Percentiles rank a stretch among this genome's conserved stretches.
Conservation (phyloP, 2,888 invertebrate species). For the Nasonovia ribisnigri region DNA sequence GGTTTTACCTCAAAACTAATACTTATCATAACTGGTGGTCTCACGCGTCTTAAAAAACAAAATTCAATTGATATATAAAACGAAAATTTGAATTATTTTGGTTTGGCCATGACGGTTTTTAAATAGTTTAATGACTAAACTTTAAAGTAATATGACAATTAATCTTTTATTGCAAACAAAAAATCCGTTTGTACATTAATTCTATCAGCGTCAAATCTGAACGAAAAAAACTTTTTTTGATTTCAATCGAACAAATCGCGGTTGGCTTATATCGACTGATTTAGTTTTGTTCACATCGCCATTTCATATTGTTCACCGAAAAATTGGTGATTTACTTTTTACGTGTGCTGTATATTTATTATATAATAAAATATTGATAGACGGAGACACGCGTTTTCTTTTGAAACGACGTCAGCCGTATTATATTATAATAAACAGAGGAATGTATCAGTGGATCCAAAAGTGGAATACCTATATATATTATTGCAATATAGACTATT, state of each 20-base stretch:
- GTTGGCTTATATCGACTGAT: not conserved
- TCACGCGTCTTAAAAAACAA: too few species aligned
- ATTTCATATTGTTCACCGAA: not conserved
- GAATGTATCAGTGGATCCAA: not conserved
- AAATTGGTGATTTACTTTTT: not conserved
- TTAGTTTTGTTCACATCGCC: not conserved
- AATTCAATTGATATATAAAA: too few species aligned
- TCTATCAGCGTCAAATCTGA: not conserved
- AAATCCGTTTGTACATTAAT: not conserved
- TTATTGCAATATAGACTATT: not conserved
- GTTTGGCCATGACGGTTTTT: not conserved
- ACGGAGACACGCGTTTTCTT: not conserved
- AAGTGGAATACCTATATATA: not conserved
- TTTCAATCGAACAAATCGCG: not conserved
- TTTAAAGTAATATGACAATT: too few species aligned
- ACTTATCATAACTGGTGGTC: too few species aligned
- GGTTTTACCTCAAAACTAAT: too few species aligned
- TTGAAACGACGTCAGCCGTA: not conserved
- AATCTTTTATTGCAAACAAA: not conserved
- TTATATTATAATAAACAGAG: not conserved
- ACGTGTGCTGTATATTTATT: not conserved
- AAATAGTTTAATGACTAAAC: not conserved
- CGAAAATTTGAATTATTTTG: not conserved
- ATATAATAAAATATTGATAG: not conserved
- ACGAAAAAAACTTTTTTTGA: fast-evolving